phyloP scores from a whole-genome alignment of 2,797 vertebrate genomes.

The Petrocephalus schoutedeni region DNA sequence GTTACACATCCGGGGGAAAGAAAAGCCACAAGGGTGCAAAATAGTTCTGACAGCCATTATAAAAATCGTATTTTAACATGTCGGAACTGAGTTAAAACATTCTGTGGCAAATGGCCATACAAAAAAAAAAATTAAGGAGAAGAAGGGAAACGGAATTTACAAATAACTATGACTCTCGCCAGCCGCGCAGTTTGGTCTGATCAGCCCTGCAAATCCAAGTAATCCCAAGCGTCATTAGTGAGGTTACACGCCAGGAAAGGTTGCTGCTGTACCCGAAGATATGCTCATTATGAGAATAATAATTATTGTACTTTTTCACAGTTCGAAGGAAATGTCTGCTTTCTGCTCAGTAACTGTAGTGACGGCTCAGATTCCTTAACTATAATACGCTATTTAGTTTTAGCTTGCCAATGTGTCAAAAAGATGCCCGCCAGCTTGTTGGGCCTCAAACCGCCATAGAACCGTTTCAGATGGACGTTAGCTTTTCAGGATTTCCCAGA shows the following conservation, averaged over 20 bases:
- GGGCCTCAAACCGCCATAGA: neutral
- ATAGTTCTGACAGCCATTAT: neutral
- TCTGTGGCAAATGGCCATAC: neutral
- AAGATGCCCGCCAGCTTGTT: neutral
- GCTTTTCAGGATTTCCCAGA: constrained; percentile 33
- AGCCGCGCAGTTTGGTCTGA: neutral
- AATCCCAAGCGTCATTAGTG: neutral
- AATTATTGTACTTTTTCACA: neutral
- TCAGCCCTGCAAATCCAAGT: neutral
- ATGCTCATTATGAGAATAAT: neutral
- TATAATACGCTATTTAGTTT: neutral
- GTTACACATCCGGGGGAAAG: neutral
- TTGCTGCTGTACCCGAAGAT: neutral
- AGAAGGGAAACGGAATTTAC: neutral
- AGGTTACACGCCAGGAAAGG: neutral
- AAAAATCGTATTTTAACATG: constrained; percentile 5
- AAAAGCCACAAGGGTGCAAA: neutral
- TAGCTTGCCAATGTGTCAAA: neutral
- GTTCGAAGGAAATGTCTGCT: neutral
- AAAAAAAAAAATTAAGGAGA: neutral
- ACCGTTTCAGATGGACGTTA: constrained; percentile 13
- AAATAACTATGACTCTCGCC: neutral
- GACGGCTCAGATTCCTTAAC: neutral
- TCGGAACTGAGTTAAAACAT: neutral
- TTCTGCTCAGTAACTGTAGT: neutral